phyloP scores from a whole-genome alignment of 2,113 vertebrate species.

The Ceyx melanurus region DNA sequence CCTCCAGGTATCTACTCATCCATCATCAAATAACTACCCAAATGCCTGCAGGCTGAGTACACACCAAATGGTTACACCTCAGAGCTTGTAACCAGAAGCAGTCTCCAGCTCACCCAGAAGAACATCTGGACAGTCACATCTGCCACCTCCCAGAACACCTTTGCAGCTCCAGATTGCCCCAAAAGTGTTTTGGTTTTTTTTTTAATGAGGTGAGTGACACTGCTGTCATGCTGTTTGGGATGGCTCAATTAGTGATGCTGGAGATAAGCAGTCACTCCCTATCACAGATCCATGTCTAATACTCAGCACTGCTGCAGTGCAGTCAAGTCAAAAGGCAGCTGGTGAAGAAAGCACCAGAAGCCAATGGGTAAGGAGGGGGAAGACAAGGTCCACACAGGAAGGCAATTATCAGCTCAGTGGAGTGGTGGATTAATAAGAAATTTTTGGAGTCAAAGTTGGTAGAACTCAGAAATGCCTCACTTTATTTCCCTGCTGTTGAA shows the following conservation, averaged over 20 bases:
- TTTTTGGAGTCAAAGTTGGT: not conserved
- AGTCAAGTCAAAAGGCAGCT: fast-evolving
- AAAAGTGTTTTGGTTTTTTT: not conserved
- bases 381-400: not conserved
- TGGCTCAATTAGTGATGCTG: not conserved
- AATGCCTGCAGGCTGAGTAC: not conserved
- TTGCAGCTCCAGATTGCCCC: not conserved
- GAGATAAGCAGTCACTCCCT: not conserved
- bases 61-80: not conserved
- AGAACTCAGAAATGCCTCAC: not conserved
- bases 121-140: not conserved
- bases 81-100: not conserved
- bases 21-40: not conserved
- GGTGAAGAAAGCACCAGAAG: not conserved
- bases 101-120: not conserved
- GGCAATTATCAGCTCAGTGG: not conserved
- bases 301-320: not conserved
- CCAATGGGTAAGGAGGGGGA: not conserved
- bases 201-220: not conserved
- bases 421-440: not conserved
- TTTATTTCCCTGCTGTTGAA: not conserved
- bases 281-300: fast-evolving
- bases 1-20: not conserved
- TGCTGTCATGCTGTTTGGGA: fast-evolving
- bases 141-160: not conserved